Base-by-base conservation (phyloP, 1,140 invertebrate genomes). In the Holcopasites calliopsidis region DNA sequence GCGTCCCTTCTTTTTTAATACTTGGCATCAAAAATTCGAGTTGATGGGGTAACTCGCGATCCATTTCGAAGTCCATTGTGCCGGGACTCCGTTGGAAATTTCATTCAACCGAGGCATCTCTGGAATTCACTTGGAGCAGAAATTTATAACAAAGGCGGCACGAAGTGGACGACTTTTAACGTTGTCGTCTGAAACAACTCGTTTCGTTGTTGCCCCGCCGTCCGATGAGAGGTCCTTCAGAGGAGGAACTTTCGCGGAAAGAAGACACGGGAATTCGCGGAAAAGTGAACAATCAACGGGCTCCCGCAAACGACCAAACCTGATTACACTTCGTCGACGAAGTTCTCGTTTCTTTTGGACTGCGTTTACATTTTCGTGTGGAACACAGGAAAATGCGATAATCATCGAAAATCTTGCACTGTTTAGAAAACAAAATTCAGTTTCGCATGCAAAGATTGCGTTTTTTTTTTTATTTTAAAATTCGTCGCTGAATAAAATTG, bases 271-370 rank as follows among this genome's bases (percentile, higher is more conserved):
- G 18, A 33, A 3, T 2, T 18, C 31, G 2, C 16, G 13, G 49
- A 71, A 54, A 73, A 47, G 71, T 0, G 70, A 65, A 72, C 47
- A 62, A 64, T 50, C 58, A 35, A 50, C 47, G 33, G 38, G 57
- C 44, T 52, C 38, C 38, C 26, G 49, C 28, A 21, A 35, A 54
- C 70, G 26, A 73, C 33, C 21, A 65, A 65, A 65, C 28, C 55
- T 54, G 60, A 73, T 73, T 65, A 55, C 49, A 44, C 21, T 35
- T 55, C 26, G 49, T n/a, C 21, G 21, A 33, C 35, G 42, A 65
- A 73, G 65, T 55, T 73, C 71, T 64, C 71, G 21, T 13, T 33
- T 11, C 21, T 13, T 28, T 58, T 11, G n/a, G n/a, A 42, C 23
- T 72, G 38, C 31, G 26, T 21, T 64, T 55, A 26, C 47, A 42